Base-by-base conservation (phyloP, 2,113 vertebrate genomes). In the Macquaria australasica region DNA sequence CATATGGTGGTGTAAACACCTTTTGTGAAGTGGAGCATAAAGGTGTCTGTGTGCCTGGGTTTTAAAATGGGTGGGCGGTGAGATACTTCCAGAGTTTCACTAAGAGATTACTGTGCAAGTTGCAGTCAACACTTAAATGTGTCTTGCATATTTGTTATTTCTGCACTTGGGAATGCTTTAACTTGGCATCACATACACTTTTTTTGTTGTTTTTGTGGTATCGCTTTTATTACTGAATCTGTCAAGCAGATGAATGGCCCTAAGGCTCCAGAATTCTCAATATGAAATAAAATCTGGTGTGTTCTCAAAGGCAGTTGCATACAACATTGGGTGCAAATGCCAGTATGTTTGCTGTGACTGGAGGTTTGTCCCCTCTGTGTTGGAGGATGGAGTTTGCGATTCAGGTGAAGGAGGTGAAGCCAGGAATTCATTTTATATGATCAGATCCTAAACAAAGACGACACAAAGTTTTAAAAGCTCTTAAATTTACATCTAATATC, bases 1-100 rank as follows among this genome's bases (percentile, higher is more conserved):
- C 85, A 70, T 50, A 70, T 66, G 77, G 48, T 16, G 34, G 66
- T 79, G 83, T 79, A 1, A 79, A 66, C 45, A 68, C 28, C 28
- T 56, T 66, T 21, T 81, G 72, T 68, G 37, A 80, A 84, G 60
- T 71, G 67, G 62, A 70, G 72, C 72, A 21, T 25, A 25, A 63
- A 80, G 75, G 41, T 77, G 71, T 79, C 16, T 31, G 2, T 72
- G 74, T 41, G 34, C 39, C 45, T 25, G 53, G 62, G 14, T 75
- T 70, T 69, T 62, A 50, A 71, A 34, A 50, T 31, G 25, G 28
- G 21, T 25, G 74, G 74, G 16, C 1, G 23, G 31, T 7, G 28
- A 43, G 31, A 73, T 41, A 34, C 51, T 43, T 58, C 5, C 1
- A 5, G 53, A 77, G 15, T 68, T 79, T 72, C 25, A 21, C 25